Percentiles rank a stretch among this genome's conserved stretches.
phyloP scores from a whole-genome alignment of 2,888 invertebrate species.

The Steinernema scapterisci region DNA sequence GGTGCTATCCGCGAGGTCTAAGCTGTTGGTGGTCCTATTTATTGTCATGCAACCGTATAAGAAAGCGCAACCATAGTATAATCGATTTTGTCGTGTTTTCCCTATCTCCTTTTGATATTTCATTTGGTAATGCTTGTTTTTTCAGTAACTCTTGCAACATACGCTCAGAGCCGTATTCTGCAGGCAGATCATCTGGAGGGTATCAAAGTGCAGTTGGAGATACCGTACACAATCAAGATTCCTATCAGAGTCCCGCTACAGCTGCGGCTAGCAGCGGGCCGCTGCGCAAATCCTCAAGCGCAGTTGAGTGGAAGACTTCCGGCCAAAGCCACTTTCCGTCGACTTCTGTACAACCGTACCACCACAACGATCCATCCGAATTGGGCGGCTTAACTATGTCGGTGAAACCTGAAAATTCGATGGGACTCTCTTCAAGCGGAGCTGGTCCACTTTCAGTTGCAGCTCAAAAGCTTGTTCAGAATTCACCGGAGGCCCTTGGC shows the following conservation, averaged over 20 bases:
- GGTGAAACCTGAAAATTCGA: neutral
- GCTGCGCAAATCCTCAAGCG: slow-evolving; percentile 52
- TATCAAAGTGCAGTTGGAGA: neutral
- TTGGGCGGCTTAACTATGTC: slow-evolving; percentile 2
- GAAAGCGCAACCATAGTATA: neutral
- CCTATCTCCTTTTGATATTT: neutral
- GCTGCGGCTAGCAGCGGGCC: slow-evolving; percentile 34
- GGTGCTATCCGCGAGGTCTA: neutral
- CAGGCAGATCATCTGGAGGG: neutral
- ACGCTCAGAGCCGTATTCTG: no score
- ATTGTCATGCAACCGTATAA: neutral
- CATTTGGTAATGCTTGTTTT: neutral
- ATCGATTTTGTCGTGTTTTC: no score
- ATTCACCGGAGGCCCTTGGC: neutral
- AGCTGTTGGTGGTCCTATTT: neutral
- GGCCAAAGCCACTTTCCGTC: neutral
- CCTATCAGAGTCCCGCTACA: slow-evolving; percentile 6
- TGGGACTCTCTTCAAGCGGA: neutral
- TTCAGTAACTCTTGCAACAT: slow-evolving; percentile 13
- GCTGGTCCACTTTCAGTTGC: neutral
- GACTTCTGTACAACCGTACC: slow-evolving; percentile 8
- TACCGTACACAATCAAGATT: neutral
- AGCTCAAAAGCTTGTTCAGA: slow-evolving; percentile 9
- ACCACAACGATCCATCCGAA: neutral
- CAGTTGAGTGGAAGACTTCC: slow-evolving; percentile 45